Base-by-base conservation (phyloP, 1,140 invertebrate species). In the Limonius californicus region DNA sequence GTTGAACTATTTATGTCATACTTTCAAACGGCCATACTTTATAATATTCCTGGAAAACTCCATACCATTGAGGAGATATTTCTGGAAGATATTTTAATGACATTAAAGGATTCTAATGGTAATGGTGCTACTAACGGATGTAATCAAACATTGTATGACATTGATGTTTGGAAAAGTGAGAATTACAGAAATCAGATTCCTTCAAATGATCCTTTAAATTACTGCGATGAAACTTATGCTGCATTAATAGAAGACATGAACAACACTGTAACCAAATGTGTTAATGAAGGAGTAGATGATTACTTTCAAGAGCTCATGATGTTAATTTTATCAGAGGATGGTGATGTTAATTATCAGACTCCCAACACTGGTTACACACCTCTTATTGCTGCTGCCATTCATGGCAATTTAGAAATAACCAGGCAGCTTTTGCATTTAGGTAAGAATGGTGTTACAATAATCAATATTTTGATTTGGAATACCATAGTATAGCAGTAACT, bases 41-140 rank as follows among this genome's bases (percentile, higher is more conserved):
- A 95, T n/a, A 82, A 82, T 35, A 89, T 97, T 54, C 89, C 91
- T 55, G 94, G 94, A 0, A 84, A 87, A 42, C 75, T 85, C n/a
- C 90, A 83, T 76, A 84, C 87, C 8, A 93, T 97, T 0, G 84
- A 91, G 53, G 83, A 86, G 23, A 89, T 83, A 70, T 94, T 87
- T 71, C 72, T 98, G 11, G 94, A 95, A 72, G 91, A 98, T 65
- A 79, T 97, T 35, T 78, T 98, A 0, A 12, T 39, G n/a, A 14
- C 2, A 12, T n/a, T 39, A 11, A 27, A 27, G 3, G 9, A 27
- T 27, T 9, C 3, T 4, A 9, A 27, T 4, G 42, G 1, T 15
- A n/a, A 11, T 3, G 15, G 20, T 20, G 23, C 8, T 2, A 50
- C 18, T 45, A 9, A 2, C 21, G 54, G 6, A 23, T 60, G 32